Evolutionary conservation across 1,140 invertebrate species (phyloP), one percentile per base, ranked within the genome.

Genomic region (Lutraria rhynchaena): DNA sequence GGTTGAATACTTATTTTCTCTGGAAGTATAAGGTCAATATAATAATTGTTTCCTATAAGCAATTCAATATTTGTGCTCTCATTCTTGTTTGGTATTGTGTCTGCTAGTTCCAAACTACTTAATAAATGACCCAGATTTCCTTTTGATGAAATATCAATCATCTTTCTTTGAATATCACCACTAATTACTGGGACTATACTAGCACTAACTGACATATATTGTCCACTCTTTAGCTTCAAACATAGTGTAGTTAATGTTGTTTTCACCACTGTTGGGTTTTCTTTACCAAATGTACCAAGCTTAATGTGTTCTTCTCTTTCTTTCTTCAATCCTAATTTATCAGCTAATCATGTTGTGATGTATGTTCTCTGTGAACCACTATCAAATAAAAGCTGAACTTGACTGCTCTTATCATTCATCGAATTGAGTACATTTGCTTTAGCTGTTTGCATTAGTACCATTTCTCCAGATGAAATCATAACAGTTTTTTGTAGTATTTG

Each of bases 401-500:
- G 37, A 5, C 2, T 17, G 13, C 15, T 2, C 3, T 11, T 22
- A 5, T 19, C 31, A 2, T 13, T 58, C 0, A 1, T 4, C 22
- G 51, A 13, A 58, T 74, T 58, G 19, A 15, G 3, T 11, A 71
- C 33, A 22, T 55, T 41, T 19, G 70, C 51, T 15, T 58, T 74
- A 22, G 70, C 70, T 29, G 70, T 74, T 58, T 74, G 70, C 70
- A 74, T 74, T 0, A 57, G 24, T 13, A 74, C 70, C 35, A 41
- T 74, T 57, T 74, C 55, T 37, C 29, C 5, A 31, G 19, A 67
- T 41, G 33, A 27, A 13, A 37, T 4, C 4, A 53, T 7, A 29
- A 22, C 44, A 31, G 19, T 7, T 4, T 70, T 4, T 4, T 4
- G 44, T 7, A 19, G 44, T n/a, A n/a, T n/a, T n/a, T n/a, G n/a